Base-by-base conservation (phyloP, 2,888 invertebrate genomes). In the Gymnocheta viridis region DNA sequence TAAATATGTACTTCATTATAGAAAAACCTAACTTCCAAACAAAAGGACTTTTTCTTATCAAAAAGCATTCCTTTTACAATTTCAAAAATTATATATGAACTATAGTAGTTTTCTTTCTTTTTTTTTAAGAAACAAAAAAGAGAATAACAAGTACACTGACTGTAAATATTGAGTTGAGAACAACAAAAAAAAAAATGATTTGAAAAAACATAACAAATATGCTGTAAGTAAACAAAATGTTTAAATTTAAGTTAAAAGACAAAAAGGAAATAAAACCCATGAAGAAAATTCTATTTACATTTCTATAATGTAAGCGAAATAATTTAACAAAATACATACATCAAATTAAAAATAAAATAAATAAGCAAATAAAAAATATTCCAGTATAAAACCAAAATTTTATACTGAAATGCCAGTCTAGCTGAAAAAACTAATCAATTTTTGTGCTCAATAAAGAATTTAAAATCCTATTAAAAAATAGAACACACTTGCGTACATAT, bases 31-130 rank as follows among this genome's bases (percentile, higher is more conserved):
- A 60, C 35, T 64, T 60, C 64, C 64, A 47, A 72, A 64, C 35
- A 72, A 74, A 82, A 70, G 69, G 81, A 69, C 51, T 79, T 82
- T 69, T 85, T 81, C 62, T 72, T 56, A 9, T 78, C 67, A 70
- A 85, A 85, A 85, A 82, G 83, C 81, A 86, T 85, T 86, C 82
- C 86, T 86, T 85, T 82, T 66, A 62, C 66, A 77, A 80, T 72
- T 77, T 82, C 82, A 67, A 70, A 82, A 77, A 80, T 64, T 47
- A 78, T 82, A 82, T 56, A 74, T n/a, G n/a, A 76, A 66, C 51
- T 82, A 73, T 72, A 41, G 62, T 85, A 80, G 79, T 81, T 41
- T 38, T 38, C 12, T 32, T 35, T 60, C 7, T 24, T 62, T 56
- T 56, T 56, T 66, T 29, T 58, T 38, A 69, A 82, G n/a, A 49